Percentiles rank a stretch among this genome's conserved stretches.
Evolutionary conservation across 2,888 invertebrate species (phyloP).

Genomic region (Drosophila planitibia): DNA sequence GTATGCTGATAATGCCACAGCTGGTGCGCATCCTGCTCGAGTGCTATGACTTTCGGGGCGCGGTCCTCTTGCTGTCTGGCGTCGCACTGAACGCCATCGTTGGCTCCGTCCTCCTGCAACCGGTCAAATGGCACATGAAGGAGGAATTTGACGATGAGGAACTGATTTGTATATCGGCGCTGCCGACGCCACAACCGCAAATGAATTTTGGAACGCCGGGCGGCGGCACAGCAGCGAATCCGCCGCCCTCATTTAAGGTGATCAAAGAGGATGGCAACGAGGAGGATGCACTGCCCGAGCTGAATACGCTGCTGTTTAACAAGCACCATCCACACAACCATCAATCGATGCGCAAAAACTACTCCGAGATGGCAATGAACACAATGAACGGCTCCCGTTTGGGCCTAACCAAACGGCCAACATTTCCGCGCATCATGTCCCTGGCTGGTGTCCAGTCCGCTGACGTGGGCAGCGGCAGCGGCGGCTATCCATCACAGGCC

Average conservation of each 20-base stretch:
- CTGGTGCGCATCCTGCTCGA: constrained; percentile 89
- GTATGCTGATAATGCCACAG: constrained; percentile 92
- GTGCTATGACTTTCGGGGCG: constrained; percentile 89
- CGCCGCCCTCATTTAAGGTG: constrained; percentile 88
- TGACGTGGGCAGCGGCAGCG: constrained; percentile 68
- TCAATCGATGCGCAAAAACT: constrained; percentile 84
- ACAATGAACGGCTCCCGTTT: constrained; percentile 82
- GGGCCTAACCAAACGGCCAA: constrained; percentile 84
- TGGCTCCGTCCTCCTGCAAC: constrained; percentile 89
- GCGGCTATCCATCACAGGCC: constrained; percentile 85
- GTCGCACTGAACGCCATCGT: constrained; percentile 89
- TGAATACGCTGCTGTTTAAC: constrained; percentile 84
- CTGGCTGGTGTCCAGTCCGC: constrained; percentile 83
- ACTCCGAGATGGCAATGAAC: constrained; percentile 85
- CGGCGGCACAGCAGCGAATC: constrained; percentile 30
- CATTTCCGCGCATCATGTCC: constrained; percentile 85
- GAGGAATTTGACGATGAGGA: constrained; percentile 85
- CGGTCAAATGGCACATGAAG: constrained; percentile 90
- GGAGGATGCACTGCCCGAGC: constrained; percentile 86
- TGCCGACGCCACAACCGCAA: constrained; percentile 72
- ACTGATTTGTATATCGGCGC: constrained; percentile 77
- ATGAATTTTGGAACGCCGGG: constrained; percentile 19
- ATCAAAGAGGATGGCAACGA: constrained; percentile 89
- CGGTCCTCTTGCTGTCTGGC: constrained; percentile 89
- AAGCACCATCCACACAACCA: constrained; percentile 71